Percentiles rank a stretch among this genome's conserved stretches.
phyloP scores from a whole-genome alignment of 1,140 invertebrate species.

The Aporrectodea caliginosa region DNA sequence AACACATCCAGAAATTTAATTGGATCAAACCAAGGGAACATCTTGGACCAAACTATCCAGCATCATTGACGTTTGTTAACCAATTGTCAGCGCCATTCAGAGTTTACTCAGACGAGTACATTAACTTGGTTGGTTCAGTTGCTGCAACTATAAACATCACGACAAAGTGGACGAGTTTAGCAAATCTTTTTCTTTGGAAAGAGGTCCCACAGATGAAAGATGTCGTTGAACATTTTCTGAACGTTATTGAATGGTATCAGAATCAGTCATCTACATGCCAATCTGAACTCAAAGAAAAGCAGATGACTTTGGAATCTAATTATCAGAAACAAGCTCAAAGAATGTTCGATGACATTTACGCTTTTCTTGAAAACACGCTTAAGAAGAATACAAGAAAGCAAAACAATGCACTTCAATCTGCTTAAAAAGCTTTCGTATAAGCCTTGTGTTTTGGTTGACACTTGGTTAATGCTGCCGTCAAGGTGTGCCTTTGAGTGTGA shows the following conservation, averaged over 20 bases:
- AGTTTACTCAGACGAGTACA: not conserved
- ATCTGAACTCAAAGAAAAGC: not conserved
- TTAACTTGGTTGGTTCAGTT: not conserved
- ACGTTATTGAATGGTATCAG: not conserved
- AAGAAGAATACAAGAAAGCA: not conserved
- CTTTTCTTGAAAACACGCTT: not conserved
- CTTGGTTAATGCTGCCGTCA: not conserved
- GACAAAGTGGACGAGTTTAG: not conserved
- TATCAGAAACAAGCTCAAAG: not conserved
- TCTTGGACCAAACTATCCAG: not conserved
- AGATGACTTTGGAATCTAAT: not conserved
- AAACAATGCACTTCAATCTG: not conserved
- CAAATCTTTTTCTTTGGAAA: not conserved
- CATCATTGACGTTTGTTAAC: not conserved
- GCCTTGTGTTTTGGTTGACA: not conserved
- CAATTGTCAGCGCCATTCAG: not conserved
- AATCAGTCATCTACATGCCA: not conserved
- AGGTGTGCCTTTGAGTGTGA: not conserved
- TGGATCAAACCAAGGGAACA: not conserved
- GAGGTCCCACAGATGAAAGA: not conserved
- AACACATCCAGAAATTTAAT: not conserved
- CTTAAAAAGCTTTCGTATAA: not conserved
- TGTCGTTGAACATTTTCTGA: not conserved
- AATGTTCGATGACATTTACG: not conserved
- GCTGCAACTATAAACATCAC: not conserved